These are phyloP conservation scores for Serilophus lunatus DNA, from an alignment of 2,113 vertebrate species.

Conservation along the genomic window DNA sequence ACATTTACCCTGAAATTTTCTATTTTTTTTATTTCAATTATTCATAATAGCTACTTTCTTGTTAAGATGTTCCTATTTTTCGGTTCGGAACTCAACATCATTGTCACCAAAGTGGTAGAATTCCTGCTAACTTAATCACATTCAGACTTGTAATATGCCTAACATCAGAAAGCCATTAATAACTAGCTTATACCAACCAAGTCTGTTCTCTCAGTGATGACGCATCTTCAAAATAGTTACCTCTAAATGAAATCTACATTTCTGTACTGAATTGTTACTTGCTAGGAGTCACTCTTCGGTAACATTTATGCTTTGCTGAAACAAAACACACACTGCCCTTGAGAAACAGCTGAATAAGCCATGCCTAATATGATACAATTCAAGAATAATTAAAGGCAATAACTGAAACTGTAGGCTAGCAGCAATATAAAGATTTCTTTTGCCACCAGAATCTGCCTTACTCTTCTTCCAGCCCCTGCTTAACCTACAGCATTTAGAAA, in stretches of 20 bases:
- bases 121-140: slow-evolving; percentile 29
- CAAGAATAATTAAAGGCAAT: neutral
- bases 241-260: slow-evolving; percentile 16
- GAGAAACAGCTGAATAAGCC: slow-evolving; percentile 20
- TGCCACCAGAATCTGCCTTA: neutral
- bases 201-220: neutral
- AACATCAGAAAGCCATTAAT: slow-evolving; percentile 39
- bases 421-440: neutral
- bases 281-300: neutral
- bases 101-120: neutral
- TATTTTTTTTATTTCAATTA: neutral
- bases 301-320: neutral
- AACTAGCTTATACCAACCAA: slow-evolving; percentile 20
- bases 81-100: neutral
- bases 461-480: neutral
- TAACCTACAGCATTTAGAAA: neutral
- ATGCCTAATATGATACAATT: neutral
- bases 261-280: slow-evolving; percentile 5
- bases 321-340: neutral
- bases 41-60: neutral
- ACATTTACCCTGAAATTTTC: neutral
- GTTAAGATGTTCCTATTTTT: neutral
- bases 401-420: neutral
- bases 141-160: neutral
- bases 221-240: slow-evolving; percentile 33